Evolutionary conservation across 2,888 invertebrate genomes (phyloP), one percentile per base, ranked within the genome.

Genomic region (Nephrocerus scutellatus): DNA sequence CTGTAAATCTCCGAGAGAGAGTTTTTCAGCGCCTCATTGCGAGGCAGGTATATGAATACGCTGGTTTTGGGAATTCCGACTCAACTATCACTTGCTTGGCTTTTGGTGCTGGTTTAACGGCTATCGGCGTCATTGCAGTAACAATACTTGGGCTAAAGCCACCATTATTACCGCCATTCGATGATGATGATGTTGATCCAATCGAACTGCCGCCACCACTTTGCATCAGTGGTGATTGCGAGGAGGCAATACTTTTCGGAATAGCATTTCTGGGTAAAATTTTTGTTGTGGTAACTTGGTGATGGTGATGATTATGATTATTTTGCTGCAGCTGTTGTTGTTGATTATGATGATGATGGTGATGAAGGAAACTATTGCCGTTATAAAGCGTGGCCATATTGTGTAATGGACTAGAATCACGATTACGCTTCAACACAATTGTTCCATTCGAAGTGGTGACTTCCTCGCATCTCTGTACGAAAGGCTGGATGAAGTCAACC

Each of bases 1-100:
- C 89, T 92, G 70, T 97, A 97, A 54, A 97, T 97, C 72, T 97
- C 97, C 9, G 93, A 93, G 22, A 97, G 97, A 46, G 95, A 93
- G 67, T 97, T 97, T 70, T 96, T 96, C 47, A 97, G 72, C 5
- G 97, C 95, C 85, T 86, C 87, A 97, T 86, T 2, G 96, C 96
- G 49, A 97, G 76, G 71, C 96, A 97, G 42, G 93, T 93, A 68
- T 97, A 97, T 10, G 96, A 96, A 70, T 95, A 97, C 4, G 91
- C 89, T 5, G 97, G 97, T 68, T 97, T 97, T 1, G 95, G 95
- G 59, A 83, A 95, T 30, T 78, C 76, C 41, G 56, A 60, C 38
- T 57, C 63, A 19, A 60, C 46, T 6, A 53, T 44, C 3, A 53
- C 47, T 13, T 37, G 18, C 31, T 63, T 63, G 4, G 54, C 44